Percentiles rank a stretch among this genome's conserved stretches.
phyloP scores from a whole-genome alignment of 1,140 invertebrate genomes.

The Ostrea denselamellosa region DNA sequence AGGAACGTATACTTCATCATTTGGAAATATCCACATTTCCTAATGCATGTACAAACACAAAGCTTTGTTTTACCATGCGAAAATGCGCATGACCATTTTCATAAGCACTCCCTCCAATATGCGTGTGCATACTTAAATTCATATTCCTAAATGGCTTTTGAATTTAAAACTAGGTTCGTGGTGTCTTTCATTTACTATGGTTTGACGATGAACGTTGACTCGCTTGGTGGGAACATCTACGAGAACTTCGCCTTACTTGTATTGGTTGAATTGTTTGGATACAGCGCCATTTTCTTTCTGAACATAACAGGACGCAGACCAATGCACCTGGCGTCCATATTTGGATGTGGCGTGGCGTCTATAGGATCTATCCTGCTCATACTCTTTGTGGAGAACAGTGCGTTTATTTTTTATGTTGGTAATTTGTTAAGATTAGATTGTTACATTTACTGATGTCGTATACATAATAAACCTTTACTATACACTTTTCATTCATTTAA shows the following conservation, averaged over 20 bases:
- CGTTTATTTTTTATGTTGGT: not conserved
- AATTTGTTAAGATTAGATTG: not conserved
- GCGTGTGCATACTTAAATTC: too few relatives aligned
- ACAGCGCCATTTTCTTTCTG: conserved; percentile 43
- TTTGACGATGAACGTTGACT: conserved; percentile 80
- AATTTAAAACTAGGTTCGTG: conserved; percentile 45
- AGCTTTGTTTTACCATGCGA: too few relatives aligned
- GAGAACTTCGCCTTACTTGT: conserved; percentile 77
- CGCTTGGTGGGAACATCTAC: conserved; percentile 67
- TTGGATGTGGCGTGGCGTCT: conserved; percentile 48
- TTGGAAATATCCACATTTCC: too few relatives aligned
- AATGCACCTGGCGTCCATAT: conserved; percentile 48
- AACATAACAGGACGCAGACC: conserved; percentile 52
- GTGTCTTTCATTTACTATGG: conserved; percentile 57
- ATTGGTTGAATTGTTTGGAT: conserved; percentile 86
- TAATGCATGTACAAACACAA: too few relatives aligned
- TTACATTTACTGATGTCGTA: not conserved
- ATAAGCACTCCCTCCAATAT: too few relatives aligned
- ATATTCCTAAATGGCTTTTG: too few relatives aligned
- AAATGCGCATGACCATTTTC: too few relatives aligned
- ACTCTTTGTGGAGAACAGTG: not conserved
- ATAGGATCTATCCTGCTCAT: conserved; percentile 40
- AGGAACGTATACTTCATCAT: too few relatives aligned
- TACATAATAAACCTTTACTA: not conserved
- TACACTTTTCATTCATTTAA: too few relatives aligned